Base-by-base conservation (phyloP, 2,888 invertebrate species). In the Stenodera caucasica region DNA sequence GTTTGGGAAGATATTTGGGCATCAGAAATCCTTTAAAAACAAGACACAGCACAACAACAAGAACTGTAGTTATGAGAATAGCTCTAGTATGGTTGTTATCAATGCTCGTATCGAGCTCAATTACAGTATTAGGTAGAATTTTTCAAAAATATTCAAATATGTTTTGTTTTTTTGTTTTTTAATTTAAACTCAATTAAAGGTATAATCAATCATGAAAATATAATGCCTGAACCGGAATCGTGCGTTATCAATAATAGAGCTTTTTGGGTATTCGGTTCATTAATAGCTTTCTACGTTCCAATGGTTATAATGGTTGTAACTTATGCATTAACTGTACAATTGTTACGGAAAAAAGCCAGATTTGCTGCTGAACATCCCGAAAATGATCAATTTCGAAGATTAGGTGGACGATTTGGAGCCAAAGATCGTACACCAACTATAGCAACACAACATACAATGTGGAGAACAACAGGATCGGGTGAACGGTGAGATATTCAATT, bases 291-390 rank as follows among this genome's bases (percentile, higher is more conserved):
- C 82, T 96, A 96, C 84, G 90, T 97, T 68, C 97, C 97, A 5
- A 94, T 97, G 89, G 83, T 94, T 68, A 92, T 94, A 71, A 97
- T 98, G 97, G 91, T 96, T 64, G 88, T 93, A 59, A 93, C 95
- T 1, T 97, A 96, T 77, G 90, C 92, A 0, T 83, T 96, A 61
- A 97, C 97, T 0, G 93, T 96, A 29, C 90, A 92, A 68, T 82
- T 97, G 68, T 83, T 97, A 69, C 87, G 92, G 71, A 86, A 90
- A 65, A 91, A 92, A 74, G 92, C 92, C 0, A 83, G 88, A 65
- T 84, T 91, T 70, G 90, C 89, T 0, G 90, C 85, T 40, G 86
- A 86, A 54, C 85, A 87, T 75, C 84, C 86, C 14, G 86, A 86
- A 72, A 82, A 84, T 61, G 85, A 86, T 72, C 81, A 85, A 62